Evolutionary conservation across 2,113 vertebrate genomes (phyloP), one percentile per base, ranked within the genome.

Genomic region (Pangasianodon hypophthalmus): DNA sequence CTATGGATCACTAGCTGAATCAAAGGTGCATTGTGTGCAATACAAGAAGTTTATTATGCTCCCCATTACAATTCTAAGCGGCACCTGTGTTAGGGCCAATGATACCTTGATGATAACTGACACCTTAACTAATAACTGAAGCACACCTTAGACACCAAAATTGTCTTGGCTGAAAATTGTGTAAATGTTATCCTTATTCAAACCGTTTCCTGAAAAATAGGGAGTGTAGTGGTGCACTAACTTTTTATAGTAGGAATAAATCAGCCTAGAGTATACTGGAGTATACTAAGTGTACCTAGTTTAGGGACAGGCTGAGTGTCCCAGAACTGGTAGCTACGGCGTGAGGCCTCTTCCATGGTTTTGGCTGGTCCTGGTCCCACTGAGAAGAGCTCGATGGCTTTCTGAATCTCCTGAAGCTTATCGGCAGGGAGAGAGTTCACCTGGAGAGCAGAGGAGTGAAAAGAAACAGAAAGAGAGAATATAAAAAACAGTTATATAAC

Each of bases 271-370:
- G 37, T 71, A 32, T 48, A n/a, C 77, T n/a, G 46, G 13, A 18
- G 1, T n/a, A 52, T 52, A 80, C 13, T 8, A 32, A 41, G 48
- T 71, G 21, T 92, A 99, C 98, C 98, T 80, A 99, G 94, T 91
- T 99, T 99, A 91, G 98, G 98, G 84, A 99, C 98, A 0, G 98
- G 98, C 92, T 99, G 98, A 0, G 98, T 99, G 94, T 99, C 98
- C 98, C 98, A 99, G 96, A 99, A 99, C 94, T 99, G 98, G 93
- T 99, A 99, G 95, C 98, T 99, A 92, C 98, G 97, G 89, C 98
- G 97, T 93, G 96, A 98, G 29, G 98, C 98, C 92, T 99, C 98
- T 92, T 99, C 98, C 98, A 99, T 98, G 90, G 98, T 99, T 94
- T 99, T 99, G 94, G 98, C 98, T 89, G 98, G 98, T 80, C 98